Base-by-base conservation (phyloP, 92 coral and sea anemone species). In the Galaxea fascicularis region DNA sequence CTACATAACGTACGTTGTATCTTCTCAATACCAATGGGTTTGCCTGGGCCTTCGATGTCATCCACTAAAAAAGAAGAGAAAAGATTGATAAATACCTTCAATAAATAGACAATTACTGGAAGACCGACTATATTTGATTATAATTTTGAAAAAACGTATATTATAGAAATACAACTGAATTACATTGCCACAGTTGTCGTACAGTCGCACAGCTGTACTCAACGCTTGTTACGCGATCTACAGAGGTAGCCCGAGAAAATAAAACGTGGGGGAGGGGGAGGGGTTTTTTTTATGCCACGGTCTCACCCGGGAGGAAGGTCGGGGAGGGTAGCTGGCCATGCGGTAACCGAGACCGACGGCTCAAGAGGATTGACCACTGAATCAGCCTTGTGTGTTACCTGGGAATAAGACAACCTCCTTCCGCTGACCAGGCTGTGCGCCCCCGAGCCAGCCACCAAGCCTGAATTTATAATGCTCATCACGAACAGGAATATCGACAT, bases 381-480 rank as follows among this genome's bases (percentile, higher is more conserved):
- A 26, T 76, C 7, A 28, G 16, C 9, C 10, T 69, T 11, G 7
- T 24, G 26, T n/a, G 22, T 65, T 88, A 85, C 94, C 92, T 88
- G 94, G 94, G 62, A 78, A 91, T 39, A 91, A 82, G 5, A 91
- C 94, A 1, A 84, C 83, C 41, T 94, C 98, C 22, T 92, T 90
- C 79, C 88, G 86, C 77, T 94, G 87, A 66, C 81, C 90, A 64
- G 95, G 93, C 16, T 87, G 74, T 18, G 62, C 65, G 41, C 84
- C 87, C 41, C 79, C 90, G 53, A 94, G 84, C 98, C 95, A 91
- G 39, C 75, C 82, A 25, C 95, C 98, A 56, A 92, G 92, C 59
- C 80, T 88, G 77, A 94, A 94, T 90, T 83, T 63, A 31, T 94
- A 94, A 79, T 82, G 98, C 30, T 94, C 98, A 71, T 90, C 91